Evolutionary conservation across 2,113 vertebrate genomes (phyloP), one percentile per base, ranked within the genome.

Genomic region (Hoplias malabaricus): DNA sequence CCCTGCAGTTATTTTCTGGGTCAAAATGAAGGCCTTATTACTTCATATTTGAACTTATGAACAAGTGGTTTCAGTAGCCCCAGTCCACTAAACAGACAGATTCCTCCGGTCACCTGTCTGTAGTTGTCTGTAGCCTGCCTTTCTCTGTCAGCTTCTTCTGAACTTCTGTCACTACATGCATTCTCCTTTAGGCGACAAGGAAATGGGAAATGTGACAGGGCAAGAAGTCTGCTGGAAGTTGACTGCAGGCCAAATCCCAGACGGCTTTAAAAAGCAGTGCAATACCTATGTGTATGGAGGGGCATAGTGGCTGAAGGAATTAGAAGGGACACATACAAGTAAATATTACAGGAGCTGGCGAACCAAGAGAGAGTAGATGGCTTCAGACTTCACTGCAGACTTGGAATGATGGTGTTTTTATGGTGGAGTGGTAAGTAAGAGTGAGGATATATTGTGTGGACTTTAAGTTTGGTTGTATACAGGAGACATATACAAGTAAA

Each of bases 201-300:
- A 71, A 85, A 81, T 71, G 23, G 67, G 69, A 83, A 81, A 81
- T 71, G 38, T 33, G 46, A 57, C 46, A 53, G 61, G 50, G 57
- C 72, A 66, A 50, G 25, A 59, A 78, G 69, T 69, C 79, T 81
- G 78, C 70, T 43, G n/a, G n/a, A 42, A 73, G 36, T 29, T 70
- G 82, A 79, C 87, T 63, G 19, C 73, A 56, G 83, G 73, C 29
- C 33, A 50, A 66, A 63, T 84, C 73, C 69, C 74, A 53, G 40
- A 27, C 68, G 71, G 76, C 73, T 84, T 83, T 72, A 69, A 78
- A 80, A 78, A 79, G 43, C 53, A 40, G 38, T 56, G 40, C 62
- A 31, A 50, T 74, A 48, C 53, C 33, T 63, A 19, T 68, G 62
- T 78, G 69, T 62, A 65, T 57, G 33, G 27, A 29, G 29, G 27